Conservation (phyloP, 2,888 invertebrate genomes). For the Sylvicola cinctus region DNA sequence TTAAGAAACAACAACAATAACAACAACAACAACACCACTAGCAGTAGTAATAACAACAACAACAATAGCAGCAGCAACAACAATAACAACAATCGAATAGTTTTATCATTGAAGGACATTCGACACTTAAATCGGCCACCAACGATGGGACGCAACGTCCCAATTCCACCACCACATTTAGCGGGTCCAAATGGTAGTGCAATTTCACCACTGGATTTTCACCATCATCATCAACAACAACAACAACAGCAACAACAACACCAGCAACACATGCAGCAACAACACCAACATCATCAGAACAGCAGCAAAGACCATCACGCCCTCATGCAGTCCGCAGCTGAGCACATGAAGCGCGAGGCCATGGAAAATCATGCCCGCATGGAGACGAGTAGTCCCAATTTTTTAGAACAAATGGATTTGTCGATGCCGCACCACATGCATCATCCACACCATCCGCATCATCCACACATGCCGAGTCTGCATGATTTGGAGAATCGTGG, state of each 20-base stretch:
- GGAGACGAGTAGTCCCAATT: conserved; percentile 17
- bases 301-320: conserved; percentile 7
- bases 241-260: conserved; percentile 8
- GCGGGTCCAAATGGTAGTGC: background rate
- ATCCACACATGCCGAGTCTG: conserved; percentile 11
- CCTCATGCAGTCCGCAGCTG: conserved; percentile 5
- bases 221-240: conserved; percentile 6
- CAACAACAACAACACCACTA: conserved; percentile 5
- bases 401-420: conserved; percentile 26
- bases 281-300: conserved; percentile 4
- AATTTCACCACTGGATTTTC: background rate
- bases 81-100: conserved; percentile 23
- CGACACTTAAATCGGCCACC: conserved; percentile 22
- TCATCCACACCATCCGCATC: conserved; percentile 13
- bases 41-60: conserved; percentile 9
- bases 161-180: conserved; percentile 10
- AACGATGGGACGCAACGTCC: conserved; percentile 3
- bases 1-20: conserved; percentile 1
- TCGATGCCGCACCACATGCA: conserved; percentile 19
- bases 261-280: too few relatives aligned
- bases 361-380: conserved; percentile 8
- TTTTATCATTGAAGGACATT: conserved; percentile 24
- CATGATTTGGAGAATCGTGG: conserved; percentile 10
- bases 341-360: conserved; percentile 20
- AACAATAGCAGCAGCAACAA: conserved; percentile 12